A percentile compares a stretch with the other conserved stretches of the same genome.
Conservation (phyloP, 2,888 invertebrate species). For the Tryphoninae sp. region DNA sequence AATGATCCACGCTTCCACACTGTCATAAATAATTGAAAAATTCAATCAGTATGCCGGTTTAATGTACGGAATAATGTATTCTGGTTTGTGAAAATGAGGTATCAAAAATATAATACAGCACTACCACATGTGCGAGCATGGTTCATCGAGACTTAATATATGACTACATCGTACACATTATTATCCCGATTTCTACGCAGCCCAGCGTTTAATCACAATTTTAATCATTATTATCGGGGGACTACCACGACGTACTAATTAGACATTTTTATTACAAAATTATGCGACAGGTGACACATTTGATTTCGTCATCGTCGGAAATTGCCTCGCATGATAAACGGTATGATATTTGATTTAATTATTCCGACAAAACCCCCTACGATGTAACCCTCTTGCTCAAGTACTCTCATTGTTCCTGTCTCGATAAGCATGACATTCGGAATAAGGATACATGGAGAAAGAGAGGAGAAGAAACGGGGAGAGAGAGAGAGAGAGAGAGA, state of each 20-base stretch:
- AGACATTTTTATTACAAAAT: neutral
- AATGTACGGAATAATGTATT: neutral
- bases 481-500: conserved; percentile 1
- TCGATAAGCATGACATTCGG: conserved; percentile 31
- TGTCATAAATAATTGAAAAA: too few species aligned
- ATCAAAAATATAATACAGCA: too few species aligned
- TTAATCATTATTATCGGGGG: neutral
- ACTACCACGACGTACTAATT: neutral
- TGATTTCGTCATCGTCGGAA: neutral
- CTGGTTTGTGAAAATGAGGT: neutral
- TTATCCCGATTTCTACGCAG: neutral
- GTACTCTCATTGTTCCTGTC: conserved; percentile 1
- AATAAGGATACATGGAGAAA: conserved; percentile 24
- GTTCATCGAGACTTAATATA: neutral
- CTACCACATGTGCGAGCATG: neutral
- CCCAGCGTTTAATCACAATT: neutral
- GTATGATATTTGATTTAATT: conserved; percentile 8
- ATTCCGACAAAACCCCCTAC: conserved; percentile 21
- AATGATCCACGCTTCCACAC: too few species aligned
- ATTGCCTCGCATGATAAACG: neutral
- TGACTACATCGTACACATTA: neutral
- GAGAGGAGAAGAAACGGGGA: neutral
- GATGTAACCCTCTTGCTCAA: conserved; percentile 21
- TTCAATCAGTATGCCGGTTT: neutral
- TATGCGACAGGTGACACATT: neutral